Evolutionary conservation across 2,797 vertebrate genomes (phyloP).

Genomic region (Cyprinodon diabolis): DNA sequence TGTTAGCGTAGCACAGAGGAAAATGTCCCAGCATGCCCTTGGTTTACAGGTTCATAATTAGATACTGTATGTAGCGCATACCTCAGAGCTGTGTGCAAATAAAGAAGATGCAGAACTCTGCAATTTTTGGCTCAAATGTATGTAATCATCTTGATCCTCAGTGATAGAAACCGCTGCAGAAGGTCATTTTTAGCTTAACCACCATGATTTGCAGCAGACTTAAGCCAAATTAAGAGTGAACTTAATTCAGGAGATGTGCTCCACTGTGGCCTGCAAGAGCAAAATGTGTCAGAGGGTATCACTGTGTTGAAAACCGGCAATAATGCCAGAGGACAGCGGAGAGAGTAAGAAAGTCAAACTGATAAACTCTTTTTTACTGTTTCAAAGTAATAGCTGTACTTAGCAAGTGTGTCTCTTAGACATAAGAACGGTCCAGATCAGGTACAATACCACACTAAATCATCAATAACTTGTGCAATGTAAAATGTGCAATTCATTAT

Average conservation of each 20-base stretch:
- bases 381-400: constrained; percentile 42
- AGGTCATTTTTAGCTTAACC: constrained; percentile 21
- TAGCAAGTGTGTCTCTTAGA: not conserved
- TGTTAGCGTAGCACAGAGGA: constrained; percentile 25
- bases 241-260: not conserved
- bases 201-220: constrained; percentile 24
- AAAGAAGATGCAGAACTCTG: constrained; percentile 12
- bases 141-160: constrained; percentile 46
- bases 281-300: constrained; percentile 18
- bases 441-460: too few species aligned
- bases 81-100: constrained; percentile 28
- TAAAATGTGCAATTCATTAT: too few species aligned
- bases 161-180: constrained; percentile 24
- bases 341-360: constrained; percentile 16
- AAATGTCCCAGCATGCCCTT: constrained; percentile 47
- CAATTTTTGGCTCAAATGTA: constrained; percentile 40
- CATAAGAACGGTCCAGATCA: not conserved
- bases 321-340: constrained; percentile 12
- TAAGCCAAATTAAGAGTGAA: not conserved
- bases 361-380: constrained; percentile 20
- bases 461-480: too few species aligned
- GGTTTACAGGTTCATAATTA: constrained; percentile 50
- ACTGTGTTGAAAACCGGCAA: constrained; percentile 10
- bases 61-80: constrained; percentile 32
- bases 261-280: constrained; percentile 1